These are phyloP conservation scores for Mimas tiliae DNA, from an alignment of 2,888 invertebrate species.

Conservation along the genomic window DNA sequence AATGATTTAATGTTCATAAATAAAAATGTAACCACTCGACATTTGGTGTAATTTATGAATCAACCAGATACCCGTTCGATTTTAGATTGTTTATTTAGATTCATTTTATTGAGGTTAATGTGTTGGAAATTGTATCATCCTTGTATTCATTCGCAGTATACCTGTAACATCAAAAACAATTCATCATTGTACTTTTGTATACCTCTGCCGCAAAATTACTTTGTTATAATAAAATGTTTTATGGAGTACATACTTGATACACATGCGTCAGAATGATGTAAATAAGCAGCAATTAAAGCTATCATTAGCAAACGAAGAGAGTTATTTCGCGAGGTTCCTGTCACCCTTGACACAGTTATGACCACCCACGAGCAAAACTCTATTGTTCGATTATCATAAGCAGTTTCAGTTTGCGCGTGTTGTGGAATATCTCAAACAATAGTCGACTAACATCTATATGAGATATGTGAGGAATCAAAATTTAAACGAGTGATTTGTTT, in stretches of 20 bases:
- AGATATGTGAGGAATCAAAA: background rate
- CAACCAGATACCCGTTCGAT: background rate
- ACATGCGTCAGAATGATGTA: too few species aligned
- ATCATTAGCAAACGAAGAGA: slow-evolving; percentile 16
- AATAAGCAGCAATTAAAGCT: background rate
- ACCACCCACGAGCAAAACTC: slow-evolving; percentile 49
- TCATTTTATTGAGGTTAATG: background rate
- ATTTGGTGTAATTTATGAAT: background rate
- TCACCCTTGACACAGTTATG: slow-evolving; percentile 73
- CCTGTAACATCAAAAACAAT: background rate
- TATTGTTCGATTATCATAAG: slow-evolving; percentile 34
- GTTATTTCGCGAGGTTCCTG: slow-evolving; percentile 49
- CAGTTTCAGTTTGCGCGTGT: slow-evolving; percentile 14
- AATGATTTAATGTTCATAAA: slow-evolving; percentile 10
- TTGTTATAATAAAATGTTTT: too few species aligned
- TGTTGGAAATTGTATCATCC: background rate
- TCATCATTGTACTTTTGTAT: too few species aligned
- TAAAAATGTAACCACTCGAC: slow-evolving; percentile 4
- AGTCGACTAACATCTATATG: background rate
- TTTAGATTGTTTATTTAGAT: slow-evolving; percentile 1
- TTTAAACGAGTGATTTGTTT: background rate
- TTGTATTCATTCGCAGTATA: background rate
- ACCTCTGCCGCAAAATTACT: too few species aligned
- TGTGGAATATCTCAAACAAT: slow-evolving; percentile 14
- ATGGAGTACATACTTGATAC: too few species aligned